A percentile compares a stretch with the other conserved stretches of the same genome.
These are phyloP conservation scores for Ischnura elegans DNA, from an alignment of 2,888 invertebrate genomes.

Conservation along the genomic window DNA sequence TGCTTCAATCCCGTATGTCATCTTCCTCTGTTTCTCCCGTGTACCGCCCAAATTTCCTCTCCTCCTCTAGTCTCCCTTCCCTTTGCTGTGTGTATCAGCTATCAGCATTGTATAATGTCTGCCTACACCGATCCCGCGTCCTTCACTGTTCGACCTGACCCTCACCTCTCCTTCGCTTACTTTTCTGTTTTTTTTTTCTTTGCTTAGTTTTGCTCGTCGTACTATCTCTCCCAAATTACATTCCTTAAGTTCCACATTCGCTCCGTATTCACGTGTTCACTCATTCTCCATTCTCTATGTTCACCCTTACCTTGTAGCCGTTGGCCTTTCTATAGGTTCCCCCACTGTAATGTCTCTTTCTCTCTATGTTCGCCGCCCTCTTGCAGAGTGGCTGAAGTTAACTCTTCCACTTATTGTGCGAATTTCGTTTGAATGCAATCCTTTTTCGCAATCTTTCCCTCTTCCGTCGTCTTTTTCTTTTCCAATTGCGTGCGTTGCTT, in stretches of 20 bases:
- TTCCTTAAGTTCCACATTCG: not conserved
- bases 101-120: not conserved
- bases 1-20: not conserved
- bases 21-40: not conserved
- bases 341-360: not conserved
- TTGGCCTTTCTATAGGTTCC: not conserved
- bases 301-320: not conserved
- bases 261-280: not conserved
- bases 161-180: not conserved
- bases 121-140: not conserved
- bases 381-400: not conserved
- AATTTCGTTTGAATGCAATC: not conserved
- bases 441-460: not conserved
- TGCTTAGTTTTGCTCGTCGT: no score
- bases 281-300: not conserved
- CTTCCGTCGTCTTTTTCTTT: not conserved
- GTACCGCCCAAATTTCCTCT: slow-evolving; percentile 26
- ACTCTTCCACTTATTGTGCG: not conserved
- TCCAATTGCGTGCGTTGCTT: not conserved
- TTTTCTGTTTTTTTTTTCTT: not conserved
- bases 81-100: not conserved
- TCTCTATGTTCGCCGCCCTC: not conserved
- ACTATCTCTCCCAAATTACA: not conserved
- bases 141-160: not conserved
- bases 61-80: not conserved